phyloP scores from a whole-genome alignment of 2,113 vertebrate species.

The Tragelaphus buxtoni region DNA sequence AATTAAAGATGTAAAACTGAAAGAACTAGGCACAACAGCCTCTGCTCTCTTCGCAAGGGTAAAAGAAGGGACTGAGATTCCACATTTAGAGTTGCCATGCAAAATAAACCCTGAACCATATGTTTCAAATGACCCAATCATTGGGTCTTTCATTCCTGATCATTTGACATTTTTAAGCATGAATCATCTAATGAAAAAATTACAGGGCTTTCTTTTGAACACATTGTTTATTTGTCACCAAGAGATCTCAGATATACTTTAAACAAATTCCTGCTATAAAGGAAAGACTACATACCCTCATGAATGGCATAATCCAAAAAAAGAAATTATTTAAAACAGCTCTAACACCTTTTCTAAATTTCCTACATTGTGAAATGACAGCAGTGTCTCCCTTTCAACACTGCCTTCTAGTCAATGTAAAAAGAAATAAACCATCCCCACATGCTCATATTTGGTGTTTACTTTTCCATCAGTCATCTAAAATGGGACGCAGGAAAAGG shows the following conservation, averaged over 20 bases:
- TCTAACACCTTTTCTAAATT: slow-evolving; percentile 73
- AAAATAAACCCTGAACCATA: slow-evolving; percentile 58
- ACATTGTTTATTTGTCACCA: slow-evolving; percentile 76
- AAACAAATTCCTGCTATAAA: slow-evolving; percentile 71
- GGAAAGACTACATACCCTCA: slow-evolving; percentile 65
- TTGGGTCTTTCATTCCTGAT: slow-evolving; percentile 65
- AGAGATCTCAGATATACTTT: slow-evolving; percentile 69
- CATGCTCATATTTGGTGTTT: slow-evolving; percentile 76
- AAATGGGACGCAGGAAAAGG: slow-evolving; percentile 70
- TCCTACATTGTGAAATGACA: slow-evolving; percentile 76
- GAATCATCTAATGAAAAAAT: slow-evolving; percentile 76
- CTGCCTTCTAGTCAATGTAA: slow-evolving; percentile 76
- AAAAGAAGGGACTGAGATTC: slow-evolving; percentile 48
- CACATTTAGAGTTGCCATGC: slow-evolving; percentile 58
- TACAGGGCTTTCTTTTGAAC: slow-evolving; percentile 71
- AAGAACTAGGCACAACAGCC: neutral
- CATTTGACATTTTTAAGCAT: slow-evolving; percentile 73
- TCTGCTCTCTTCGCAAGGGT: slow-evolving; percentile 48
- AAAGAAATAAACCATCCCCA: slow-evolving; percentile 78
- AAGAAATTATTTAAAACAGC: slow-evolving; percentile 74
- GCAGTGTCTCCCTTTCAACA: slow-evolving; percentile 77
- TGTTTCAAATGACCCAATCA: slow-evolving; percentile 71
- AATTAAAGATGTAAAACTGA: neutral
- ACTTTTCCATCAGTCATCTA: slow-evolving; percentile 77
- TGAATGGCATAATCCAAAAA: slow-evolving; percentile 72